Conservation (phyloP, 2,888 invertebrate species). For the Aradus depressus region DNA sequence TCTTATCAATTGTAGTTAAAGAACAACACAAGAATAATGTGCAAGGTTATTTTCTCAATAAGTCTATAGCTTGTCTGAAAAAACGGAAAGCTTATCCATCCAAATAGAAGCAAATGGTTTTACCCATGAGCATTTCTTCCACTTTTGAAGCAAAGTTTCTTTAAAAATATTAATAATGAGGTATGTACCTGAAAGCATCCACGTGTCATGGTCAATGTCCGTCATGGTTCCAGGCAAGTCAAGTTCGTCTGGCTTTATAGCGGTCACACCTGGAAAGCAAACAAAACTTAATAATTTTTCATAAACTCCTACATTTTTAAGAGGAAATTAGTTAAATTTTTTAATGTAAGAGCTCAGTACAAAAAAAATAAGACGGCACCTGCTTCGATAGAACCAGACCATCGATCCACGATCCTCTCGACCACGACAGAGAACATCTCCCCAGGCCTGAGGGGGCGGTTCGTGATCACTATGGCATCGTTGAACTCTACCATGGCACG, state of each 20-base stretch:
- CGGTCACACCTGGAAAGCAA: conserved; percentile 57
- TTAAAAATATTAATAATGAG: no score
- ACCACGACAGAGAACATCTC: conserved; percentile 86
- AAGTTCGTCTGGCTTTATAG: conserved; percentile 80
- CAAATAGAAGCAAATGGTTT: no score
- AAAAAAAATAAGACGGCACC: no score
- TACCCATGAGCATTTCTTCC: background rate
- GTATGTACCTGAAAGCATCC: conserved; percentile 58
- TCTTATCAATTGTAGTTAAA: no score
- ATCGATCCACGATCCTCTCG: conserved; percentile 82
- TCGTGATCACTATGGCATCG: conserved; percentile 86
- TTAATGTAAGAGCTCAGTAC: conserved; percentile 1
- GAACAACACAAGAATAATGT: no score
- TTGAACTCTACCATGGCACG: conserved; percentile 87
- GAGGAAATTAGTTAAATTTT: background rate
- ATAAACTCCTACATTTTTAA: background rate
- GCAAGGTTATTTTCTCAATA: no score
- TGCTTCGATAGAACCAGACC: conserved; percentile 87
- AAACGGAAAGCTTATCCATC: no score
- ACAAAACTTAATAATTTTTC: conserved; percentile 11
- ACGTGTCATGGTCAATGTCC: conserved; percentile 81
- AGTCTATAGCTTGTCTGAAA: no score
- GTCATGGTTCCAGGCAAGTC: conserved; percentile 83
- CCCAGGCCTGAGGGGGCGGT: conserved; percentile 72
- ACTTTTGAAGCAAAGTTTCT: no score